Percentiles rank a stretch among this genome's conserved stretches.
Evolutionary conservation across 1,140 invertebrate genomes (phyloP).

Genomic region (Sinonovacula constricta): DNA sequence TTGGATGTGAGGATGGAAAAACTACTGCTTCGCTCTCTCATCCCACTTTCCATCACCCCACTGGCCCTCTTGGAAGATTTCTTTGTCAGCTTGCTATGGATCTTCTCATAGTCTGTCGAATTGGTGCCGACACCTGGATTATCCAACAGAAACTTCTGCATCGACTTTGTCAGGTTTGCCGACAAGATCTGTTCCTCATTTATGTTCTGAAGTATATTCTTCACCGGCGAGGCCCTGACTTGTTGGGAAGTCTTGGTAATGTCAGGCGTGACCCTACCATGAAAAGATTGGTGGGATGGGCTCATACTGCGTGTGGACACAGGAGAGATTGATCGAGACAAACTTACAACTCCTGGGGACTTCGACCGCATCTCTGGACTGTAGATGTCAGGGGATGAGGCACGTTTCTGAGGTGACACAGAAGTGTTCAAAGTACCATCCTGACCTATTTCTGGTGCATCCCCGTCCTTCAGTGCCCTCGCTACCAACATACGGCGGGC

Average conservation of each 20-base stretch:
- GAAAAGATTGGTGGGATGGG: background rate
- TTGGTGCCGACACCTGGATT: constrained; percentile 32
- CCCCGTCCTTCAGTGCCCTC: constrained; percentile 42
- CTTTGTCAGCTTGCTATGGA: constrained; percentile 45
- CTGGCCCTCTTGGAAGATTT: constrained; percentile 24
- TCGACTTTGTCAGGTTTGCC: constrained; percentile 52
- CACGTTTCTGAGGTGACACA: background rate
- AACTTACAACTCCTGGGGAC: constrained; percentile 8
- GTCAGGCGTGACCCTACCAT: background rate
- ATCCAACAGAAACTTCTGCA: constrained; percentile 49
- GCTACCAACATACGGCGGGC: constrained; percentile 42
- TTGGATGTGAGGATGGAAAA: constrained; percentile 40
- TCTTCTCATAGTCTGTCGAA: constrained; percentile 45
- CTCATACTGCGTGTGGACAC: constrained; percentile 30
- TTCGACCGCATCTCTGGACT: background rate
- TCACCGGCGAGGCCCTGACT: background rate
- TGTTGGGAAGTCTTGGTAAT: background rate
- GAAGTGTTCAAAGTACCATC: background rate
- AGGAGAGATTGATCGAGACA: constrained; percentile 25
- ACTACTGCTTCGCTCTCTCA: constrained; percentile 45
- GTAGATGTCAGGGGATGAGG: constrained; percentile 11
- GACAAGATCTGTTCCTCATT: constrained; percentile 32
- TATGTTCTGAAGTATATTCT: constrained; percentile 21
- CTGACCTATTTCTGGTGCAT: constrained; percentile 11
- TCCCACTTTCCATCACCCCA: background rate